Conservation (phyloP, 2,113 vertebrate genomes). For the Indri indri region DNA sequence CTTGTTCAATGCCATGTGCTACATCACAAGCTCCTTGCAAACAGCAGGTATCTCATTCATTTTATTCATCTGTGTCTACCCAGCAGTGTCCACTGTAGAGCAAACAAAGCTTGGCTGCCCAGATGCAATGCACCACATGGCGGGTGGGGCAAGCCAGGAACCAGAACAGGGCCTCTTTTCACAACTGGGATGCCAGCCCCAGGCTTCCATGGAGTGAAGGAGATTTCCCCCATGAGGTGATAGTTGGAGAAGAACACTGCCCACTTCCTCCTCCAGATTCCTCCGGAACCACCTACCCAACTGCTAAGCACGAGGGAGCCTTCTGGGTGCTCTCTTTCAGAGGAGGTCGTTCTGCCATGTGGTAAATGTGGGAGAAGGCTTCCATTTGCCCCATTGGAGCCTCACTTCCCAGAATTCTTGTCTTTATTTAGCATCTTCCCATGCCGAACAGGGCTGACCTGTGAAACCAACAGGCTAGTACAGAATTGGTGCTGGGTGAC, state of each 20-base stretch:
- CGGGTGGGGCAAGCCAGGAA: neutral
- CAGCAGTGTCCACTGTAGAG: neutral
- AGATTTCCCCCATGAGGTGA: too few species aligned
- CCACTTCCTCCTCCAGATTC: neutral
- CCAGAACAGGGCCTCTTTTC: neutral
- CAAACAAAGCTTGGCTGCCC: neutral
- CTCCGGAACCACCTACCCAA: neutral
- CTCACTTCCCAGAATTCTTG: neutral
- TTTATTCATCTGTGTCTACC: neutral
- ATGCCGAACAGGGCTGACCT: neutral
- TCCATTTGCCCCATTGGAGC: neutral
- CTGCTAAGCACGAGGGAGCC: neutral
- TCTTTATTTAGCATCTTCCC: neutral
- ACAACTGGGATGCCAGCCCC: neutral
- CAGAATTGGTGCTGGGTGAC: neutral
- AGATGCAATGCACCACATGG: neutral
- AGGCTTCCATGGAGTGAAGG: neutral
- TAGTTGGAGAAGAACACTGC: fast-evolving
- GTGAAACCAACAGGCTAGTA: neutral
- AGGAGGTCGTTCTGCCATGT: neutral
- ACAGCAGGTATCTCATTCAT: neutral
- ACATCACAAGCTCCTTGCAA: neutral
- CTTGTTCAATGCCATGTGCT: neutral
- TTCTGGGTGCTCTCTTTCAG: neutral
- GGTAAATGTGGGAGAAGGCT: neutral